These are phyloP conservation scores for Tenthredo scrophulariae DNA, from an alignment of 2,888 invertebrate genomes.

Conservation along the genomic window DNA sequence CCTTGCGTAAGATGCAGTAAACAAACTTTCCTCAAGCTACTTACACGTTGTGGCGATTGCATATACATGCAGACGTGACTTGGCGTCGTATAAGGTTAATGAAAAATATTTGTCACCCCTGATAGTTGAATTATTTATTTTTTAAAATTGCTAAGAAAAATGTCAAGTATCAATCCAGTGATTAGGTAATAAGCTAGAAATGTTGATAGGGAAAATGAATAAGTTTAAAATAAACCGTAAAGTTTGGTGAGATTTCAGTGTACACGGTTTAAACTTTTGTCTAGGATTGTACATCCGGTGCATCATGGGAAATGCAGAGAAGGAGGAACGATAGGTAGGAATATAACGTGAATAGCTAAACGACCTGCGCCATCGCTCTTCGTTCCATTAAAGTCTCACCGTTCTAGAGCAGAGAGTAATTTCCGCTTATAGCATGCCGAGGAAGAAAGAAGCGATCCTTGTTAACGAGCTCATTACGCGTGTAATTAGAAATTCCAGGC, in stretches of 20 bases:
- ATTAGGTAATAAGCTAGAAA: neutral
- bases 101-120: neutral
- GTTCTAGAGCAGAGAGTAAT: conserved; percentile 43
- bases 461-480: conserved; percentile 63
- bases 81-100: neutral
- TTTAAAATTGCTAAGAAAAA: neutral
- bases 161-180: neutral
- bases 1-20: conserved; percentile 13
- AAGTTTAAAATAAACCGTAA: neutral
- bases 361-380: conserved; percentile 40
- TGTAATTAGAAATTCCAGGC: conserved; percentile 59
- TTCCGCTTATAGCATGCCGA: conserved; percentile 41
- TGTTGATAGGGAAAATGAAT: neutral
- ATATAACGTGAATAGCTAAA: conserved; percentile 43
- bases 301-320: conserved; percentile 50
- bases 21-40: conserved; percentile 26
- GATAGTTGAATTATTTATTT: neutral
- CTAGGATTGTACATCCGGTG: conserved; percentile 49
- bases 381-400: conserved; percentile 45
- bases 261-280: conserved; percentile 16
- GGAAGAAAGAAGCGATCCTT: conserved; percentile 46
- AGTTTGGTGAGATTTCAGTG: neutral
- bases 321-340: conserved; percentile 33
- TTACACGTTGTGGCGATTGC: neutral
- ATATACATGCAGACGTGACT: neutral